Evolutionary conservation across 2,113 vertebrate species (phyloP), one percentile per base, ranked within the genome.

Genomic region (Callithrix jacchus): DNA sequence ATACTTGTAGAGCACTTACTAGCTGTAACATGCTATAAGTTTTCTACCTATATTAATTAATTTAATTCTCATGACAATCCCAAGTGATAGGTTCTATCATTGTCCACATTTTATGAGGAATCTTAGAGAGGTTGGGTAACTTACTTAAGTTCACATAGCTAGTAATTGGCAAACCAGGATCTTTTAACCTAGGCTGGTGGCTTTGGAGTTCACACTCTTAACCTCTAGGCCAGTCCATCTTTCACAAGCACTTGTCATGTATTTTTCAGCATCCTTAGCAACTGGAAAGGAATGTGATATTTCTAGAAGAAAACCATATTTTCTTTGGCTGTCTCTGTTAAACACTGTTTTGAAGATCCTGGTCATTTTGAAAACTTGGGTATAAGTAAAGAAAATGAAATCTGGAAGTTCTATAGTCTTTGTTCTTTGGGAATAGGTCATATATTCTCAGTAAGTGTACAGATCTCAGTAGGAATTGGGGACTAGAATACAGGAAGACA

Each of bases 161-260:
- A 23, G 12, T n/a, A 56, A 23, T 68, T 56, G 32, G 23, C 52
- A 54, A 20, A 16, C 23, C 40, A 84, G 13, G 7, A 20, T 79
- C 47, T 52, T 80, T 25, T 61, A 32, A 40, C 30, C 20, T 35
- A 3, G 13, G 27, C 3, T 25, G 1, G 7, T 91, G 56, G 2
- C n/a, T 77, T 32, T 64, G 4, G 17, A 49, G 23, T 85, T 37
- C 58, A 3, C 70, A 13, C 13, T 70, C 25, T n/a, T 32, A 3
- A 14, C 6, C 10, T n/a, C 6, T n/a, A 1, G 42, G 21, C 30
- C 13, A 23, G 54, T 3, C 23, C 0, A 0, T 13, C 23, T 68
- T 9, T 89, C 27, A 13, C 61, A 64, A 32, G 12, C 61, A 32
- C 61, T 64, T 64, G 61, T 64, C 61, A 13, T 64, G 6, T 14